These are phyloP conservation scores for Sinohyriopsis cumingii DNA, from an alignment of 2,888 invertebrate species.

Conservation along the genomic window DNA sequence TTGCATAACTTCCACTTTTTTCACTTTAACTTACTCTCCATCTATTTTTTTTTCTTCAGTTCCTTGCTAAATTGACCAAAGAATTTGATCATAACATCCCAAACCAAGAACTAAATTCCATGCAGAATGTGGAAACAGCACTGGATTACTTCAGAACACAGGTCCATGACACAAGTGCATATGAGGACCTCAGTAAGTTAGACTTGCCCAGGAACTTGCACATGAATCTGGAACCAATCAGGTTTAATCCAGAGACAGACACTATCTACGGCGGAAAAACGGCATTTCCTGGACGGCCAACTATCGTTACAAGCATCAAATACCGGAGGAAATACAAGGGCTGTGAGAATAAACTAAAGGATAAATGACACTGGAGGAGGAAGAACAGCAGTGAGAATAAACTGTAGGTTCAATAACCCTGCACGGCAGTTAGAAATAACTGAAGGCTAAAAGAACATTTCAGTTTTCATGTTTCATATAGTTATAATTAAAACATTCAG, in stretches of 20 bases:
- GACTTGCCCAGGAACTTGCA: constrained; percentile 91
- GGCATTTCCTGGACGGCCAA: constrained; percentile 89
- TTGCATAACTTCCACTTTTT: not conserved
- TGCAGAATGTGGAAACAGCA: constrained; percentile 78
- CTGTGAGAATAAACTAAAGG: constrained; percentile 2
- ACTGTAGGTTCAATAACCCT: no score
- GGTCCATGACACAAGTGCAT: constrained; percentile 52
- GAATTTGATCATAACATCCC: constrained; percentile 86
- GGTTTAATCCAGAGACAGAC: constrained; percentile 88
- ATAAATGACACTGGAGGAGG: no score
- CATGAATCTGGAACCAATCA: constrained; percentile 84
- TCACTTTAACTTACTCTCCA: not conserved
- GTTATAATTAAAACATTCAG: no score
- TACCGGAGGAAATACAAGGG: constrained; percentile 83
- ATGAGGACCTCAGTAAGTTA: constrained; percentile 60
- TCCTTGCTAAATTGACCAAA: constrained; percentile 81
- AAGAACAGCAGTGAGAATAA: no score
- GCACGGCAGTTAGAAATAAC: no score
- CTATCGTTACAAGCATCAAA: constrained; percentile 87
- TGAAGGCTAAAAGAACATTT: no score
- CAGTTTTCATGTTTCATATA: no score
- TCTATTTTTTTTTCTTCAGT: constrained; percentile 44
- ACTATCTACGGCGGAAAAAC: constrained; percentile 82
- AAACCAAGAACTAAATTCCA: constrained; percentile 84
- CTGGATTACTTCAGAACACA: constrained; percentile 59